Evolutionary conservation across 2,888 invertebrate genomes (phyloP).

Genomic region (Alloscopus bannaensis): DNA sequence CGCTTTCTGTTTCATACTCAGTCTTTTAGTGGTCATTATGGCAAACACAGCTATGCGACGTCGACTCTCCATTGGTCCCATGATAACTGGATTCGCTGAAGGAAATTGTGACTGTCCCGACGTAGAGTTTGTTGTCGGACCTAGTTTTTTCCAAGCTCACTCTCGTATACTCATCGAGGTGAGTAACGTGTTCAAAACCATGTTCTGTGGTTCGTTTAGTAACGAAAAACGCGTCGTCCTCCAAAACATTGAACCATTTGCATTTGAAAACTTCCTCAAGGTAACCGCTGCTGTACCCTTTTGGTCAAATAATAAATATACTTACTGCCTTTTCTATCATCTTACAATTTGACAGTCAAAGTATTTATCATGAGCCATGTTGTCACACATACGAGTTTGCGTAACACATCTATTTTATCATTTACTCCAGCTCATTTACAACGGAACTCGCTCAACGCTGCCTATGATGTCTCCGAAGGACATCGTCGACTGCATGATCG

Average conservation of each 20-base stretch:
- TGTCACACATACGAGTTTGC: too few species aligned
- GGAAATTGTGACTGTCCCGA: too few species aligned
- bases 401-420: too few species aligned
- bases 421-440: conserved; percentile 13
- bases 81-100: too few species aligned
- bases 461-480: not conserved
- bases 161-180: not conserved
- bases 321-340: not conserved
- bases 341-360: not conserved
- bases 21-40: too few species aligned
- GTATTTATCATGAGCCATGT: not conserved
- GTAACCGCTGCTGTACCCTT: not conserved
- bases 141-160: not conserved
- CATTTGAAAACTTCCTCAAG: conserved; percentile 28
- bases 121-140: not conserved
- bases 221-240: not conserved
- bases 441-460: conserved; percentile 1
- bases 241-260: not conserved
- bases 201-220: conserved; percentile 11
- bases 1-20: too few species aligned
- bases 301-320: not conserved
- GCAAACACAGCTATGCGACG: too few species aligned
- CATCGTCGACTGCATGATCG: conserved; percentile 18
- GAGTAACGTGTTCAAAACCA: conserved; percentile 13
- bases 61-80: too few species aligned